These are phyloP conservation scores for Lanius collurio DNA, from an alignment of 2,113 vertebrate genomes.

Conservation along the genomic window DNA sequence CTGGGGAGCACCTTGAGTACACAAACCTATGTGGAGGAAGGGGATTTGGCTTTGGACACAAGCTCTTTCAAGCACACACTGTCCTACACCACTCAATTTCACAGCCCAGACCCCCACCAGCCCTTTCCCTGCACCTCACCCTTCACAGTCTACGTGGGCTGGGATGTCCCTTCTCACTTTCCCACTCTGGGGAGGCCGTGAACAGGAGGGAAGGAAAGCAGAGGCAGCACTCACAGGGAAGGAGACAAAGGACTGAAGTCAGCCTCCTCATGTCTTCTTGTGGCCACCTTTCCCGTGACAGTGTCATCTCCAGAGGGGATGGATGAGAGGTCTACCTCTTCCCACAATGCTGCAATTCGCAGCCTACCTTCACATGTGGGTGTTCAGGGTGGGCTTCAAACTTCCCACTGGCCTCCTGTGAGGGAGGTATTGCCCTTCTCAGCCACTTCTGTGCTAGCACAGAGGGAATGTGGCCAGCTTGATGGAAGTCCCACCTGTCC, in stretches of 20 bases:
- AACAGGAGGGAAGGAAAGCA: not conserved
- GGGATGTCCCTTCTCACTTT: not conserved
- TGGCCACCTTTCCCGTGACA: not conserved
- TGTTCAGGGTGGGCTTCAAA: not conserved
- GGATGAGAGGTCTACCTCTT: not conserved
- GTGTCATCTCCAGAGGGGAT: not conserved
- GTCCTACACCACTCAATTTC: not conserved
- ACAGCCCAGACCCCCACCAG: not conserved
- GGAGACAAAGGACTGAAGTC: not conserved
- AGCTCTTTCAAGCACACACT: not conserved
- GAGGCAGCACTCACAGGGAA: not conserved
- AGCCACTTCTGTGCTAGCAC: not conserved
- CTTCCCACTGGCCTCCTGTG: not conserved
- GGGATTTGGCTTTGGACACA: not conserved
- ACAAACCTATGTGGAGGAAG: not conserved
- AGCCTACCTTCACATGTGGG: not conserved
- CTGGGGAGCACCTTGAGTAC: not conserved
- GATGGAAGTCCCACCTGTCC: rapidly evolving
- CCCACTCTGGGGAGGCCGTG: rapidly evolving
- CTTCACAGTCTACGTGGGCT: rapidly evolving
- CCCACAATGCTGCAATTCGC: not conserved
- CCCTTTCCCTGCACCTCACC: not conserved
- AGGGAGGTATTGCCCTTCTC: not conserved
- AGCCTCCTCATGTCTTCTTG: not conserved
- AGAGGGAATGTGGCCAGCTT: not conserved